phyloP scores from a whole-genome alignment of 35 echinoderm and acorn worm genomes.

The Eucidaris tribuloides region DNA sequence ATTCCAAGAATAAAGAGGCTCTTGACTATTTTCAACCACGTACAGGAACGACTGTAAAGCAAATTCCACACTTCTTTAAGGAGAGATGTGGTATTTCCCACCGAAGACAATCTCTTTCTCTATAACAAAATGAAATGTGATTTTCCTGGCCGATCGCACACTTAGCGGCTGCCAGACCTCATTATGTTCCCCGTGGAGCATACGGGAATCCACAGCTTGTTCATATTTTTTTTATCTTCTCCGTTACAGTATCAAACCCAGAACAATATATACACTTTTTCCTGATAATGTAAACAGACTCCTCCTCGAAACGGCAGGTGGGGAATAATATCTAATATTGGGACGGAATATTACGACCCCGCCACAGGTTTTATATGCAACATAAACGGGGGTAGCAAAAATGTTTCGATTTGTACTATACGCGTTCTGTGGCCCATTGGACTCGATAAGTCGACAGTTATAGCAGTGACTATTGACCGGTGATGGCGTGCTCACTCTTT shows the following conservation, averaged over 20 bases:
- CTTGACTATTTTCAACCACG: too few species aligned
- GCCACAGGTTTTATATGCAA: neutral
- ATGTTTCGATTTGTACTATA: too few species aligned
- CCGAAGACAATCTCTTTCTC: too few species aligned
- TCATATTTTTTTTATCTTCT: neutral
- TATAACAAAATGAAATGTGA: too few species aligned
- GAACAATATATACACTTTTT: neutral
- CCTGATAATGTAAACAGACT: slow-evolving; percentile 4
- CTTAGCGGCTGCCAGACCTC: neutral
- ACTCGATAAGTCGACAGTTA: neutral
- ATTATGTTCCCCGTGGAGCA: slow-evolving; percentile 14
- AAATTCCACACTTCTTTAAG: too few species aligned
- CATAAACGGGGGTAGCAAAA: neutral
- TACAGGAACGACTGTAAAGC: too few species aligned
- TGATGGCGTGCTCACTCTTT: neutral
- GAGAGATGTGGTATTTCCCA: too few species aligned
- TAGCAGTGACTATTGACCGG: neutral
- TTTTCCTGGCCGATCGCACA: too few species aligned
- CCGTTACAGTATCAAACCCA: slow-evolving; percentile 7
- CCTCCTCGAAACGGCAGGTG: neutral
- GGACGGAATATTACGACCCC: neutral
- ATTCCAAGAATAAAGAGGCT: too few species aligned
- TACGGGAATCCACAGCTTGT: neutral
- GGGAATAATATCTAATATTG: neutral
- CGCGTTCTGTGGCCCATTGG: neutral